Evolutionary conservation across 2,113 vertebrate genomes (phyloP).

Genomic region (Paramisgurnus dabryanus): DNA sequence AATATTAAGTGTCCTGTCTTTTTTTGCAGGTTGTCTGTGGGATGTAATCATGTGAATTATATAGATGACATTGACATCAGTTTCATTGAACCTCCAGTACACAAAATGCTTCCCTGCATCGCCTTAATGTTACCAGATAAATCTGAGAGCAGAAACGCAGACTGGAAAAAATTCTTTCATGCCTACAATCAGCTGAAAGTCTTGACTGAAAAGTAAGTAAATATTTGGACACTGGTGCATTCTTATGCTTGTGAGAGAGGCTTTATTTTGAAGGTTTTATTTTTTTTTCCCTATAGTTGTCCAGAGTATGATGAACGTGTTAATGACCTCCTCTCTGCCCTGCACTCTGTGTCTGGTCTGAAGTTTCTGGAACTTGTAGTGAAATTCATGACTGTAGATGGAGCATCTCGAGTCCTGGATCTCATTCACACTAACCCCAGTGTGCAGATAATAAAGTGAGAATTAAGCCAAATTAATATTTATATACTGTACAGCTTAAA

Average conservation of each 20-base stretch:
- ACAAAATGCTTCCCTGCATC: slow-evolving; percentile 32
- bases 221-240: background rate
- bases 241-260: background rate
- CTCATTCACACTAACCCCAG: slow-evolving; percentile 16
- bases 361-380: background rate
- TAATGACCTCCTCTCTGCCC: background rate
- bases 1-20: background rate
- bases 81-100: background rate
- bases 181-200: slow-evolving; percentile 29
- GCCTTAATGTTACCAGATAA: background rate
- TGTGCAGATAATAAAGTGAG: background rate
- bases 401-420: background rate
- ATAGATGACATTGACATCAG: background rate
- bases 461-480: background rate
- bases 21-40: background rate
- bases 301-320: slow-evolving; percentile 7
- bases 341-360: slow-evolving; percentile 10
- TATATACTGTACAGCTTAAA: too few relatives aligned
- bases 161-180: slow-evolving; percentile 32
- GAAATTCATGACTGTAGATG: slow-evolving; percentile 28
- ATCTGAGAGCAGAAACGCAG: background rate
- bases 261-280: too few relatives aligned
- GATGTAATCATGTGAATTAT: slow-evolving; percentile 31
- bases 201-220: background rate
- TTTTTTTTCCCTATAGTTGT: slow-evolving; percentile 10